A percentile compares a stretch with the other conserved stretches of the same genome.
Conservation (phyloP, 2,113 vertebrate genomes). For the Chlorocebus sabaeus region DNA sequence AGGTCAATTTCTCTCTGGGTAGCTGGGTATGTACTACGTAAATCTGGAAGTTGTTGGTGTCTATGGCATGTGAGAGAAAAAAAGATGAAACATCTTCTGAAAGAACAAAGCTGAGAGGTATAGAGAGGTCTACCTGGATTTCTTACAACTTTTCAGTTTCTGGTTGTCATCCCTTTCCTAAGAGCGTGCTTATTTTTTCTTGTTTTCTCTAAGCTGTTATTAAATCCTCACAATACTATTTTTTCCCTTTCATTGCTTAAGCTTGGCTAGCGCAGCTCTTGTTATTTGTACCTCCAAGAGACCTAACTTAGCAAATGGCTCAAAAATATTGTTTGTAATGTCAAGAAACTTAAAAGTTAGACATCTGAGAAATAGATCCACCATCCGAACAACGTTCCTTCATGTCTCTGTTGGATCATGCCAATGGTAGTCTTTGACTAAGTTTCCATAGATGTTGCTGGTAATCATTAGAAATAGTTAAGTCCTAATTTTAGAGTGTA, state of each 20-base stretch:
- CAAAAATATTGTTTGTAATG: not conserved
- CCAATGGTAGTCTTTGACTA: not conserved
- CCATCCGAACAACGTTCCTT: accelerated
- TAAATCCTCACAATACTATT: not conserved
- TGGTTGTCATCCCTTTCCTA: not conserved
- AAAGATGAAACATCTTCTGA: not conserved
- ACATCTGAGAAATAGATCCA: not conserved
- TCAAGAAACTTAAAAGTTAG: not conserved
- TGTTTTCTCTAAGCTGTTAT: not conserved
- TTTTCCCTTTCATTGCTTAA: not conserved
- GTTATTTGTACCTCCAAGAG: not conserved
- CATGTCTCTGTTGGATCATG: not conserved
- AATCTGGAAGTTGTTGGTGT: not conserved
- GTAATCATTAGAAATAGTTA: not conserved
- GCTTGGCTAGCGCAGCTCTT: not conserved
- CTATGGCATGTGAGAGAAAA: not conserved
- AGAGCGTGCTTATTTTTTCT: not conserved
- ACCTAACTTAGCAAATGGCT: not conserved
- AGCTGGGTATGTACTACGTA: too few relatives aligned
- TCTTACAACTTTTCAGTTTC: not conserved
- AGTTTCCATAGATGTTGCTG: not conserved
- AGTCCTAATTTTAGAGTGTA: not conserved
- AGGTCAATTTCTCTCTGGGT: not conserved
- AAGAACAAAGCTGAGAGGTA: not conserved
- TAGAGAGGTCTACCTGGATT: not conserved